Evolutionary conservation across 2,888 invertebrate species (phyloP), one percentile per base, ranked within the genome.

Genomic region (Scelioninae gen. 2): DNA sequence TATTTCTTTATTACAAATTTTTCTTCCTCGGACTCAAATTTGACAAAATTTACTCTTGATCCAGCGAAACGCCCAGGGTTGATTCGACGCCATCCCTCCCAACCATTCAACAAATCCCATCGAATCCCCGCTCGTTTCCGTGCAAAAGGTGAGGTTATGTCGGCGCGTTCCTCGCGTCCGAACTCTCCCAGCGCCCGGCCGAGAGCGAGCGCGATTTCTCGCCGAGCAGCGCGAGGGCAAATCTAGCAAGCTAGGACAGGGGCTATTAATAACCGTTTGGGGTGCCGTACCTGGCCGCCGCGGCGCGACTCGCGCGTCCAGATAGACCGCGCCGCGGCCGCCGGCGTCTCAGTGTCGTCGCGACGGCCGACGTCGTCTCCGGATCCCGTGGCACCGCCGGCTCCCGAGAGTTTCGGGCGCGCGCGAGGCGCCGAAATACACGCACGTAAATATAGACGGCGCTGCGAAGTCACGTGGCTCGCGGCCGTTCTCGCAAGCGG

Each of bases 321-420:
- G 81, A 82, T 80, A 80, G 61, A 80, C 81, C 82, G 80, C 82
- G 81, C 78, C 79, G 76, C 80, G 80, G 79, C 81, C 82, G 80
- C 84, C 82, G 82, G 83, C 85, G 82, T 82, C 85, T 84, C 85
- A 84, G 85, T 85, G 84, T 84, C 85, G 85, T 84, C 82, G 85
- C 85, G 85, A 84, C 85, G 85, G 83, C 79, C 83, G 81, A 82
- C 82, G 83, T 83, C 81, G 79, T 78, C 78, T 77, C 70, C 79
- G 78, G 48, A 37, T 53, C 11, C 25, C 75, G 52, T 57, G 60
- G 61, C 63, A 52, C 53, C 60, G 48, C 61, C 37, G 45, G 5
- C 13, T 4, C 13, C 18, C n/a, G 53, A 31, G 22, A 45, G 57
- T 41, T 39, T 18, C 46, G 52, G 57, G 45, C 16, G 46, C 16